Conservation (phyloP, 2,888 invertebrate species). For the Mantis religiosa region DNA sequence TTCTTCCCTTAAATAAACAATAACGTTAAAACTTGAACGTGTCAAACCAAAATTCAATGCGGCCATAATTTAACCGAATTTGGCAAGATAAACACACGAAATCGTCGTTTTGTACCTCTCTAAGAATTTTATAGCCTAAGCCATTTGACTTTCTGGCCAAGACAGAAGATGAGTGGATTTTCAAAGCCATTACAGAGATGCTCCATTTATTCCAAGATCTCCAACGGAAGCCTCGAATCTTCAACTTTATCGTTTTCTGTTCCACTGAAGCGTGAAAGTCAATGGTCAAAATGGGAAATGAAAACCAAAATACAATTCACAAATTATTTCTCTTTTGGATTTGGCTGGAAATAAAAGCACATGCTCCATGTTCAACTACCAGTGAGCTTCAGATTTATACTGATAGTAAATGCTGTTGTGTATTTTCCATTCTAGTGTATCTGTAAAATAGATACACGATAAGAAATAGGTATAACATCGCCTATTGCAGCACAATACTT, state of each 20-base stretch:
- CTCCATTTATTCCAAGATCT: background rate
- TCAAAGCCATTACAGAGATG: background rate
- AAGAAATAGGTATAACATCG: too few relatives aligned
- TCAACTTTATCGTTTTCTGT: background rate
- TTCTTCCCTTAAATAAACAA: too few relatives aligned
- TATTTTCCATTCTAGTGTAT: background rate
- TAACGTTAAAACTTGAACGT: too few relatives aligned
- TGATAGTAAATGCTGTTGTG: background rate
- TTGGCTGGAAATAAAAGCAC: background rate
- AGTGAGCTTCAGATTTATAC: background rate
- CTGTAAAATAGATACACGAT: too few relatives aligned
- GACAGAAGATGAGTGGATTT: background rate
- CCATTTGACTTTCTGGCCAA: background rate
- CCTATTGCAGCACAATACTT: too few relatives aligned
- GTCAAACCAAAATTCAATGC: background rate
- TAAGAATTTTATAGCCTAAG: background rate
- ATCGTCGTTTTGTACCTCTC: background rate
- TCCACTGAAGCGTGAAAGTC: background rate
- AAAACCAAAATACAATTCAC: background rate
- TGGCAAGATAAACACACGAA: background rate
- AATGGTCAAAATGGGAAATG: background rate
- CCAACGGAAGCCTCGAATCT: background rate
- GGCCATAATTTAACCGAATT: background rate
- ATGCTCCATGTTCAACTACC: background rate
- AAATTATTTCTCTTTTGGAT: background rate